Base-by-base conservation (phyloP, 1,140 invertebrate species). In the Oryzaephilus surinamensis region DNA sequence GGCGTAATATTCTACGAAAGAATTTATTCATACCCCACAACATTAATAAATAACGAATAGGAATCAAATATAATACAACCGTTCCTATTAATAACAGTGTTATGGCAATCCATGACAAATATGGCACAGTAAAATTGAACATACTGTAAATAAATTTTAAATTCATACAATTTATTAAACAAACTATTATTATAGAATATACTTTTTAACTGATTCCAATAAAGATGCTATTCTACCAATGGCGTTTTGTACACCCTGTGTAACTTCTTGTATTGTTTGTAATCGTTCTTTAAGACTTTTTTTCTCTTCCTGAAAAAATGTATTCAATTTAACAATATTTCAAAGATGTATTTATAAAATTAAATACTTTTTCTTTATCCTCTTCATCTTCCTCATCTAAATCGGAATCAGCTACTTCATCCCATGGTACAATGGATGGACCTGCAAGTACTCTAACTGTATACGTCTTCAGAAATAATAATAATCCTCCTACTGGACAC, bases 61-160 rank as follows among this genome's bases (percentile, higher is more conserved):
- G 94, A 52, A 99, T 78, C 42, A 84, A 76, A 57, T 97, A 98
- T 2, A 99, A 66, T 3, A 98, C 77, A 21, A 85, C 46, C 38
- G 74, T 73, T 4, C 73, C 81, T n/a, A 76, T 63, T 28, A 77
- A 51, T 2, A 88, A 59, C 34, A 87, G 65, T 6, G 88, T 62
- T 40, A 97, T 83, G 11, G 92, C 89, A 51, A 99, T 67, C 69
- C 83, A 91, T 48, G 92, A 95, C 34, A 99, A 67, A 71, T 96
- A 97, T 32, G 95, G 92, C 43, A 97, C 87, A 19, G 91, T 92
- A 66, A 97, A 98, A 61, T 97, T 96, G 67, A 97, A 92, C 38
- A 92, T 84, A 64, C 87, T 93, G 66, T 37, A 75, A 75, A 50
- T 17, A 27, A 32, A 27, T 17, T 21, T 21, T 1, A 16, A 32